These are phyloP conservation scores for Leptodactylus fallax DNA, from an alignment of 2,797 vertebrate genomes.

Conservation along the genomic window DNA sequence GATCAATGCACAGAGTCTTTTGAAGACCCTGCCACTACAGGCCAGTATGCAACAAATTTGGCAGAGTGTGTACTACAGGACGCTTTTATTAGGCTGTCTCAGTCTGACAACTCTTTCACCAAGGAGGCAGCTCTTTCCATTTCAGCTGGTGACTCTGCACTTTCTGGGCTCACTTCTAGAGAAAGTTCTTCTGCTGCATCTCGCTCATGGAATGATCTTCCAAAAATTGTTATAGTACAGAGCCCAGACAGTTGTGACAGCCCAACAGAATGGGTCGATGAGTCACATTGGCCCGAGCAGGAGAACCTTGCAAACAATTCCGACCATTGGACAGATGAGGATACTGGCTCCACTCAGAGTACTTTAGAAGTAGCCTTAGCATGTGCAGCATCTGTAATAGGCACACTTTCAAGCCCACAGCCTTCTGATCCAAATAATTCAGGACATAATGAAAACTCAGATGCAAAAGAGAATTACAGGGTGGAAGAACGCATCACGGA, in stretches of 20 bases:
- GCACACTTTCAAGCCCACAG: constrained; percentile 90
- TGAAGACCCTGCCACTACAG: constrained; percentile 76
- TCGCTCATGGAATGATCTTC: constrained; percentile 88
- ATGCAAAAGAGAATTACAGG: constrained; percentile 54
- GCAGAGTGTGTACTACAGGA: constrained; percentile 96
- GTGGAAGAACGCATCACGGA: constrained; percentile 68
- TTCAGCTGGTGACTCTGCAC: constrained; percentile 71
- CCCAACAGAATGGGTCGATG: constrained; percentile 79
- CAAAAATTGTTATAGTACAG: constrained; percentile 96
- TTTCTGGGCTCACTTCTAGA: constrained; percentile 65
- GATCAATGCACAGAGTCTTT: constrained; percentile 38
- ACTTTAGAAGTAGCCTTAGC: constrained; percentile 89
- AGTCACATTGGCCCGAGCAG: constrained; percentile 70
- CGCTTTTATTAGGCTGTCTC: constrained; percentile 92
- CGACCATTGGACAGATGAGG: constrained; percentile 67
- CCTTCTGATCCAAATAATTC: constrained; percentile 82
- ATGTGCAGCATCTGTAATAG: constrained; percentile 92
- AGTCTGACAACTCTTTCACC: constrained; percentile 82
- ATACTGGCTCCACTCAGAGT: constrained; percentile 74
- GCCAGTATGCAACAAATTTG: constrained; percentile 91
- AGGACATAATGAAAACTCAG: constrained; percentile 73
- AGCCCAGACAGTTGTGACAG: constrained; percentile 89
- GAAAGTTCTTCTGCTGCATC: constrained; percentile 72
- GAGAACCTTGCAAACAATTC: constrained; percentile 68
- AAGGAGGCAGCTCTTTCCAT: constrained; percentile 83